These are phyloP conservation scores for Ctenoplectra terminalis DNA, from an alignment of 1,140 invertebrate species.

Conservation along the genomic window DNA sequence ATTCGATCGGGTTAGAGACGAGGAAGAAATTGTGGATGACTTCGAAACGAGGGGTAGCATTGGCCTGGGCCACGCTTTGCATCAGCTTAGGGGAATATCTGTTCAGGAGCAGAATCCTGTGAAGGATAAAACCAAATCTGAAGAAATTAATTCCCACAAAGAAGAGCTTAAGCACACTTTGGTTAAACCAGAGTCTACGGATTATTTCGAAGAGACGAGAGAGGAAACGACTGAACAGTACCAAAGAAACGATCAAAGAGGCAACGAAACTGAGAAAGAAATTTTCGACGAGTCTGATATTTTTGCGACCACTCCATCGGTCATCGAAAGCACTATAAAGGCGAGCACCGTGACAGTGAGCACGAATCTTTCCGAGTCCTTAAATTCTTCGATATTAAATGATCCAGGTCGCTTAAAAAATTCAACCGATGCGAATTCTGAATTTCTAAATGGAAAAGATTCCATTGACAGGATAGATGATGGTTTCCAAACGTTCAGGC, in stretches of 20 bases:
- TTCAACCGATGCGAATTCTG: background rate
- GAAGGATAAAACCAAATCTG: background rate
- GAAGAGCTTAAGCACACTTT: background rate
- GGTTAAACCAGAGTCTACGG: background rate
- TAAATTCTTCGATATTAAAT: background rate
- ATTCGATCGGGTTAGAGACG: background rate
- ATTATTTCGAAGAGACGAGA: background rate
- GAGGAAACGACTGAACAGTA: background rate
- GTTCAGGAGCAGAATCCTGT: constrained; percentile 34
- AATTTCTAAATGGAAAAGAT: background rate
- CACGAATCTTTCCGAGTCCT: background rate
- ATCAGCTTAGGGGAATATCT: constrained; percentile 11
- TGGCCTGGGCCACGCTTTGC: constrained; percentile 63
- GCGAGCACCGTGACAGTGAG: too few species aligned
- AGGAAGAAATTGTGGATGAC: constrained; percentile 56
- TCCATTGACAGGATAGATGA: background rate
- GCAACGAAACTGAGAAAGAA: background rate
- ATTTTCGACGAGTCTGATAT: background rate
- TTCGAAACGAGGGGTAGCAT: constrained; percentile 76
- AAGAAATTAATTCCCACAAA: background rate
- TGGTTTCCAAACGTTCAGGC: background rate
- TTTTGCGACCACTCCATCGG: background rate
- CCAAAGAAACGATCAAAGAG: constrained; percentile 30
- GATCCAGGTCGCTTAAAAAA: background rate
- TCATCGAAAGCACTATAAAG: constrained; percentile 20